phyloP scores from a whole-genome alignment of 2,113 vertebrate species.

The Lates calcarifer region DNA sequence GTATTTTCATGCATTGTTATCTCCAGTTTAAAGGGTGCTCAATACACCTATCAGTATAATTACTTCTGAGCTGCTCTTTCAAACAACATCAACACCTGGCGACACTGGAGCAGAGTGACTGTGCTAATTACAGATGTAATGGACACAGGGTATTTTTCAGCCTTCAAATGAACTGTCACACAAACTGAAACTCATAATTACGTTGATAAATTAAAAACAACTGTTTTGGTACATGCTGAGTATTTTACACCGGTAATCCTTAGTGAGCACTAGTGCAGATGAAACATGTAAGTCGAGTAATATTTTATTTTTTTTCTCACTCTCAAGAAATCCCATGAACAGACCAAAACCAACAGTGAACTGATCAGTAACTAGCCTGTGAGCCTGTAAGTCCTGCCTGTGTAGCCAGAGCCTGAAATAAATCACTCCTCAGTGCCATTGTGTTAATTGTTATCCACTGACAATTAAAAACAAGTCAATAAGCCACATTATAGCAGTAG shows the following conservation, averaged over 20 bases:
- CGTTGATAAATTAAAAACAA: conserved; percentile 26
- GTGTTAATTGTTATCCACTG: neutral
- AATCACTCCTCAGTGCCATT: conserved; percentile 1
- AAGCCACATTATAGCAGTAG: neutral
- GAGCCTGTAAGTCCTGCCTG: conserved; percentile 15
- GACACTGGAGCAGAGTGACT: conserved; percentile 2
- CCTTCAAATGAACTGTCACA: conserved; percentile 37
- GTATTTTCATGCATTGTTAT: neutral
- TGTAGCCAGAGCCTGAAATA: neutral
- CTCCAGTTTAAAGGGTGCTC: neutral
- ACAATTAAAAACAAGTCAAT: neutral
- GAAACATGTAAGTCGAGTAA: neutral
- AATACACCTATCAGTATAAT: conserved; percentile 14
- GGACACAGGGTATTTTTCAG: conserved; percentile 33
- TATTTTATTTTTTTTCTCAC: neutral
- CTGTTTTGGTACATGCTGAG: conserved; percentile 17
- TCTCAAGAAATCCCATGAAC: conserved; percentile 25
- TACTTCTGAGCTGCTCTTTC: conserved; percentile 22
- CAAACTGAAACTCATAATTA: conserved; percentile 34
- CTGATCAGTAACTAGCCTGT: conserved; percentile 17
- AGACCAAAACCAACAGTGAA: conserved; percentile 14
- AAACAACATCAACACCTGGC: conserved; percentile 22
- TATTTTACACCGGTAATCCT: conserved; percentile 29
- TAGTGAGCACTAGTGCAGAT: neutral
- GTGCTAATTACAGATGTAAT: conserved; percentile 26